Evolutionary conservation across 2,113 vertebrate species (phyloP).

Genomic region (Oceanodroma tethys): DNA sequence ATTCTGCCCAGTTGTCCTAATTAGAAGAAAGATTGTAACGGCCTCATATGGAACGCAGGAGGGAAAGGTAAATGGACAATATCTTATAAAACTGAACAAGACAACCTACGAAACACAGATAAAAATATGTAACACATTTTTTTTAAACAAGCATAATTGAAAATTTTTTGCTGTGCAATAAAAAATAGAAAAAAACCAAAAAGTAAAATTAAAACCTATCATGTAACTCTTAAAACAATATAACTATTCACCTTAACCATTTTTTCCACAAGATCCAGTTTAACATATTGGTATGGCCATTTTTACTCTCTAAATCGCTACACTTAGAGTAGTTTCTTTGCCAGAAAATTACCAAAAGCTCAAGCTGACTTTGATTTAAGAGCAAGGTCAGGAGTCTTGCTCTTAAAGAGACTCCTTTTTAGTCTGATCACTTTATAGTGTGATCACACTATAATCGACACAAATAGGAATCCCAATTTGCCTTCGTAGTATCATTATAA

Average conservation of each 20-base stretch:
- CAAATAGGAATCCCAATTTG: neutral
- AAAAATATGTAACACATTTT: neutral
- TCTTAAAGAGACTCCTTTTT: too few relatives aligned
- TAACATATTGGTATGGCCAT: neutral
- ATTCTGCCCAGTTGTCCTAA: constrained; percentile 40
- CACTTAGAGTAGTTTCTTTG: neutral
- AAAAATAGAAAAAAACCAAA: neutral
- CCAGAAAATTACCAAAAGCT: constrained; percentile 14
- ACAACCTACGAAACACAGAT: neutral
- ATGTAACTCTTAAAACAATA: constrained; percentile 43
- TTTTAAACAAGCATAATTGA: neutral
- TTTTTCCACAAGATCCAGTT: neutral
- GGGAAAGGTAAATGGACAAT: constrained; percentile 29
- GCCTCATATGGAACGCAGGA: constrained; percentile 16
- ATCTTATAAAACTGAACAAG: constrained; percentile 41
- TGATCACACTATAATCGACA: neutral
- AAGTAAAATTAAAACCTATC: neutral
- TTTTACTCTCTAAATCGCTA: constrained; percentile 2
- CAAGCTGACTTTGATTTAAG: neutral
- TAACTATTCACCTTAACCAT: constrained; percentile 28
- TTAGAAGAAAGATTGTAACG: constrained; percentile 51
- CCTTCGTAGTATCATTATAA: neutral
- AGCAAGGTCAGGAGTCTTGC: neutral
- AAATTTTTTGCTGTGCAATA: neutral
- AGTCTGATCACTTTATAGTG: too few relatives aligned